phyloP scores from a whole-genome alignment of 2,797 vertebrate genomes.

The Urosaurus nigricauda region DNA sequence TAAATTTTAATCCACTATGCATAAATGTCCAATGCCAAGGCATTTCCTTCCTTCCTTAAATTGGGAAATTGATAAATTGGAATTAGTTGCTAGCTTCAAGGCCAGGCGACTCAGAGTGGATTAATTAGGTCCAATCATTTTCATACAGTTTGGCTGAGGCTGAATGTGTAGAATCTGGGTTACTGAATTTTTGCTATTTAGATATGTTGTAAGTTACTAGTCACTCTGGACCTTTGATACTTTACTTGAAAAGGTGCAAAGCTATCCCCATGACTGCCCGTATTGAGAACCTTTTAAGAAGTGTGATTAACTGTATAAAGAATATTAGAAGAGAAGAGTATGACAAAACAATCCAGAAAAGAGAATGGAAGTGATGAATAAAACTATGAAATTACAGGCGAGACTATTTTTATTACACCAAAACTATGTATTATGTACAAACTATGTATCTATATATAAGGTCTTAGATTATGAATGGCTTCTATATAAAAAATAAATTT shows the following conservation, averaged over 20 bases:
- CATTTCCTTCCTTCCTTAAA: constrained; percentile 12
- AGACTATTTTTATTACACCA: no score
- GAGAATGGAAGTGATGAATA: not conserved
- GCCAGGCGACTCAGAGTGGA: not conserved
- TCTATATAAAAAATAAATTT: no score
- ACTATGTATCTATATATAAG: no score
- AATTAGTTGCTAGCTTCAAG: constrained; percentile 11
- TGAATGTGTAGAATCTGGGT: not conserved
- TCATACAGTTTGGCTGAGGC: constrained; percentile 6
- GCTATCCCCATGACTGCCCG: not conserved
- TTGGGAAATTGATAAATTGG: constrained; percentile 9
- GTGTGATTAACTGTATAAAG: not conserved
- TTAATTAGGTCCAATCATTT: not conserved
- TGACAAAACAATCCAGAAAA: not conserved
- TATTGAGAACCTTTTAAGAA: not conserved
- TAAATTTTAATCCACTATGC: constrained; percentile 6
- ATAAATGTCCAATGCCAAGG: not conserved
- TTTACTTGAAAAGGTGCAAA: not conserved
- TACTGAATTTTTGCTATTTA: not conserved
- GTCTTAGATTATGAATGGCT: no score
- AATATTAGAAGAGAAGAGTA: not conserved
- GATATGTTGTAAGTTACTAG: not conserved
- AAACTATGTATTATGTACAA: not conserved
- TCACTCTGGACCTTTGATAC: not conserved
- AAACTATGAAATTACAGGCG: not conserved